Conservation (phyloP, 2,113 vertebrate species). For the Gila orcuttii region DNA sequence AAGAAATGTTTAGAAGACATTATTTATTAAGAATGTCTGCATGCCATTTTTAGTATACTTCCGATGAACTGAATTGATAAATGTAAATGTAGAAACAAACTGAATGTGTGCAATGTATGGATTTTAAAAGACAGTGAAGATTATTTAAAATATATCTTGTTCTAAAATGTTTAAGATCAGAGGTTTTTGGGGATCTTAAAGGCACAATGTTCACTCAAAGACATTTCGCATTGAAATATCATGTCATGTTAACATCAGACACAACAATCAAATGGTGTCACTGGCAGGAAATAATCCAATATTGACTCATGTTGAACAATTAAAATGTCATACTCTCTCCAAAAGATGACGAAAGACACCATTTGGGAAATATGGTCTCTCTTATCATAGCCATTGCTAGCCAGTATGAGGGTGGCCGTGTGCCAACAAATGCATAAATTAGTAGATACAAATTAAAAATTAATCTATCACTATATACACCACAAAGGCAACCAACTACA, state of each 20-base stretch:
- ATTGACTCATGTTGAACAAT: neutral
- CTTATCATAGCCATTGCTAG: neutral
- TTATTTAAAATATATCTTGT: neutral
- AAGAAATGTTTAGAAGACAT: neutral
- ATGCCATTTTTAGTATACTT: neutral
- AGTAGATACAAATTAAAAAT: conserved; percentile 15
- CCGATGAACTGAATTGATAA: neutral
- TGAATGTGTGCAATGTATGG: neutral
- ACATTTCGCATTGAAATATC: neutral
- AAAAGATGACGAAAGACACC: neutral
- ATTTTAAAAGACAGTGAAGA: neutral
- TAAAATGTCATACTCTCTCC: neutral
- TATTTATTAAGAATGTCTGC: neutral
- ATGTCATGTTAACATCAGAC: neutral
- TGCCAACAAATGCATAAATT: conserved; percentile 24
- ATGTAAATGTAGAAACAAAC: neutral
- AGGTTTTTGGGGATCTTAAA: neutral
- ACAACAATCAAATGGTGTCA: neutral
- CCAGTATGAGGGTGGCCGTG: neutral
- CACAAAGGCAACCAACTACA: neutral
- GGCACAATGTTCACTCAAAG: neutral
- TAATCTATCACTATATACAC: neutral
- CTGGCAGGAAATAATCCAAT: neutral
- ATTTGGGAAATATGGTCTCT: neutral
- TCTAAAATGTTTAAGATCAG: neutral